These are phyloP conservation scores for Embidobia sp. DNA, from an alignment of 2,888 invertebrate species.

Conservation along the genomic window DNA sequence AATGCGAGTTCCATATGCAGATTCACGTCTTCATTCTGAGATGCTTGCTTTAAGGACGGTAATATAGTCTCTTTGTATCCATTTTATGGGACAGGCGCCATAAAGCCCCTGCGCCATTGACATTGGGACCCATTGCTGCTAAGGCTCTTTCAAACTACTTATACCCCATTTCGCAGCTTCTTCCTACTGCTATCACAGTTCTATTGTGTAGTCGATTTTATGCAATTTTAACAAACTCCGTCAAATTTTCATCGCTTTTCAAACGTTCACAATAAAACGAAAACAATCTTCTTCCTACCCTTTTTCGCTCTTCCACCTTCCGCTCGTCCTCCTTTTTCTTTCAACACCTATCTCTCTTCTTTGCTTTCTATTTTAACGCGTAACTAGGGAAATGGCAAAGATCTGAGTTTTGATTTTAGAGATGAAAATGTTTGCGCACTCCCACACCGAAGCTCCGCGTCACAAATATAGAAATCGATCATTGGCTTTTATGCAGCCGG, in stretches of 20 bases:
- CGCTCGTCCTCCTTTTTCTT: background rate
- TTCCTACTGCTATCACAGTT: constrained; percentile 20
- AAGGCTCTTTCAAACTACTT: constrained; percentile 46
- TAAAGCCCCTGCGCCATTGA: constrained; percentile 71
- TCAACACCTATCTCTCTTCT: too few species aligned
- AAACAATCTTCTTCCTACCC: constrained; percentile 7
- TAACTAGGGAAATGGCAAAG: constrained; percentile 13
- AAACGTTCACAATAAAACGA: constrained; percentile 4
- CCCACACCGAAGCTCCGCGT: background rate
- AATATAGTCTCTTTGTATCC: constrained; percentile 79
- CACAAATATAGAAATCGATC: constrained; percentile 10
- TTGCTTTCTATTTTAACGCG: constrained; percentile 7
- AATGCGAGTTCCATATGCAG: constrained; percentile 80
- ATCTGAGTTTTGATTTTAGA: background rate
- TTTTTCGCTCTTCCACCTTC: too few species aligned
- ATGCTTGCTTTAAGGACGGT: constrained; percentile 67
- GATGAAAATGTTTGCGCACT: constrained; percentile 10
- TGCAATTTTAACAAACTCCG: constrained; percentile 54
- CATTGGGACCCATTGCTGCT: constrained; percentile 44
- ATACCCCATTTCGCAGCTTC: constrained; percentile 41
- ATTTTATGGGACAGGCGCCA: constrained; percentile 77
- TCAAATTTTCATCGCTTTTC: constrained; percentile 32
- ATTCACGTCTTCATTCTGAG: constrained; percentile 75
- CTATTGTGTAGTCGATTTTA: constrained; percentile 35
- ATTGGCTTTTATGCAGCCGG: background rate